A percentile compares a stretch with the other conserved stretches of the same genome.
These are phyloP conservation scores for Lethocerus indicus DNA, from an alignment of 1,140 invertebrate species.

Conservation along the genomic window DNA sequence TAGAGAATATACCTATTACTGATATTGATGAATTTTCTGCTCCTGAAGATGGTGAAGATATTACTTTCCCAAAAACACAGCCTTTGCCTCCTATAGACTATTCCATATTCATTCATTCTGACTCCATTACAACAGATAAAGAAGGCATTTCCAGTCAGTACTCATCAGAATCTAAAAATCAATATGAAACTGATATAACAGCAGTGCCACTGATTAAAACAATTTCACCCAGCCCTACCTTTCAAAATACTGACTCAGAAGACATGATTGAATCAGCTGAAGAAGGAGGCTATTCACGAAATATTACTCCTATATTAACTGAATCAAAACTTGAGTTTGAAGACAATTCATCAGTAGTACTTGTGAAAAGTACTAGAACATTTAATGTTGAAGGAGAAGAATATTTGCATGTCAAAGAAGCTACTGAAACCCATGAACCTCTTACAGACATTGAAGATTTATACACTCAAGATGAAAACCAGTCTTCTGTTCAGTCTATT, in stretches of 20 bases:
- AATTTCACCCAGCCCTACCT: constrained; percentile 14
- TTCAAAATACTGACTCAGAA: constrained; percentile 30
- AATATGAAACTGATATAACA: constrained; percentile 3
- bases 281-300: constrained; percentile 10
- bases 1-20: constrained; percentile 10
- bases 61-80: constrained; percentile 14
- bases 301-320: constrained; percentile 18
- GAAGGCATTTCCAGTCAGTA: constrained; percentile 21
- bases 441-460: constrained; percentile 33
- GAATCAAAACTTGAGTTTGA: constrained; percentile 18
- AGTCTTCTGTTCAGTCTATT: too few species aligned
- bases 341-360: constrained; percentile 24
- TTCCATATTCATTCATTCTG: constrained; percentile 18
- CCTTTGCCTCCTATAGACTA: constrained; percentile 20
- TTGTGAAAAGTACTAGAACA: constrained; percentile 23
- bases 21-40: constrained; percentile 21
- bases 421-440: constrained; percentile 22
- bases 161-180: constrained; percentile 15
- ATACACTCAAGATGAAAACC: constrained; percentile 7
- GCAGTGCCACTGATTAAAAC: constrained; percentile 12
- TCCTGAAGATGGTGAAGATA: constrained; percentile 21
- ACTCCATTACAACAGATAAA: constrained; percentile 18
- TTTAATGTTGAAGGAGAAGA: constrained; percentile 28
- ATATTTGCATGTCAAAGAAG: constrained; percentile 29
- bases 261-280: constrained; percentile 31